A percentile compares a stretch with the other conserved stretches of the same genome.
These are phyloP conservation scores for Homarus gammarus DNA, from an alignment of 2,888 invertebrate species.

Conservation along the genomic window DNA sequence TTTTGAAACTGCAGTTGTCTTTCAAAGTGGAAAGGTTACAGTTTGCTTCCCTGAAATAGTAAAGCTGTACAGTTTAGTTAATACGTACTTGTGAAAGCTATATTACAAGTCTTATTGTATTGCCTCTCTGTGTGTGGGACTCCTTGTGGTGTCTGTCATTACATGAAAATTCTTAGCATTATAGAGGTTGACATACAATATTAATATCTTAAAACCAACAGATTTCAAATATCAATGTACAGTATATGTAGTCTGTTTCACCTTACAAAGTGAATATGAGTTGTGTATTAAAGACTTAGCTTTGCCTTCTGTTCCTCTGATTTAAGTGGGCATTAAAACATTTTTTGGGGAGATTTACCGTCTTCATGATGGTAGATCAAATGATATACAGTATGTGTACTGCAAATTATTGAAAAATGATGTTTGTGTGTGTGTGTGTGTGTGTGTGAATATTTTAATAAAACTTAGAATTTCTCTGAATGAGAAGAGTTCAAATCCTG, in stretches of 20 bases:
- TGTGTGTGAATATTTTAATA: not conserved
- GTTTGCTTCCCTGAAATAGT: not conserved
- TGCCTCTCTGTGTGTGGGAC: not conserved
- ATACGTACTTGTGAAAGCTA: not conserved
- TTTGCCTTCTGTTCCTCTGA: not conserved
- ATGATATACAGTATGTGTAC: not conserved
- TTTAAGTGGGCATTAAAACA: too few species aligned
- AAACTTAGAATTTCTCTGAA: not conserved
- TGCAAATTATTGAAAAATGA: not conserved
- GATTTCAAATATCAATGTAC: not conserved
- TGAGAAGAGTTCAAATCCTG: not conserved
- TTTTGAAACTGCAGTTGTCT: not conserved
- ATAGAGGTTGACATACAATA: too few species aligned
- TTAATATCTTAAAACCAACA: not conserved
- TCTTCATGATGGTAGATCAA: not conserved
- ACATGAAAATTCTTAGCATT: not conserved
- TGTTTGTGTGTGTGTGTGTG: too few species aligned
- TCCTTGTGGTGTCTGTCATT: too few species aligned
- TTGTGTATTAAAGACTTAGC: not conserved
- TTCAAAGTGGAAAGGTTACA: not conserved
- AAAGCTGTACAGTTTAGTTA: not conserved
- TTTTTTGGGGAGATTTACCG: not conserved
- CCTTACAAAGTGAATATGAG: not conserved
- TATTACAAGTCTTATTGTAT: not conserved
- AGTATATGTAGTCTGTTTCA: not conserved